Conservation (phyloP, 1,140 invertebrate species). For the Antheraea mylitta region DNA sequence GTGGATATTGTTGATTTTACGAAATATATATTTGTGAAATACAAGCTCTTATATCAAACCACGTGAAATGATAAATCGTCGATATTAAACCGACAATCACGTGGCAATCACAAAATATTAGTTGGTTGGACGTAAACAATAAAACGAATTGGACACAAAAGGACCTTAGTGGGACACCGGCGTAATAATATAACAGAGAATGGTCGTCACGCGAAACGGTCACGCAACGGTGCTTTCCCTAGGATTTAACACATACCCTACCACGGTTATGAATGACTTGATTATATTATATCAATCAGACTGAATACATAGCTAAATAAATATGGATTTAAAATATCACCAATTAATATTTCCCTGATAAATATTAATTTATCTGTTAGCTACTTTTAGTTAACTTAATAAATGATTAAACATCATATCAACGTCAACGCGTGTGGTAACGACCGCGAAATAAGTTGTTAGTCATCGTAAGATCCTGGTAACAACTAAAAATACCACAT, state of each 20-base stretch:
- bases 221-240: slow-evolving; percentile 63
- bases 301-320: not conserved
- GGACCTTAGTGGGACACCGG: slow-evolving; percentile 49
- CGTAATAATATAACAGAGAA: slow-evolving; percentile 37
- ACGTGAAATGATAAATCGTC: slow-evolving; percentile 20
- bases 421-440: slow-evolving; percentile 14
- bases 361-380: not conserved
- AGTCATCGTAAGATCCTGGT: slow-evolving; percentile 27
- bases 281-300: slow-evolving; percentile 17
- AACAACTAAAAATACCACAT: slow-evolving; percentile 22
- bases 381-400: not conserved
- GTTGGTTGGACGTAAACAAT: slow-evolving; percentile 25
- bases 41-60: not conserved
- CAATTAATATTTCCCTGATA: not conserved
- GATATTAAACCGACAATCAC: slow-evolving; percentile 12
- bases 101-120: slow-evolving; percentile 10
- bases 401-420: not conserved
- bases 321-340: not conserved
- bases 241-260: slow-evolving; percentile 42
- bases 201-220: slow-evolving; percentile 56
- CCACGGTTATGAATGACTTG: slow-evolving; percentile 49
- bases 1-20: not conserved
- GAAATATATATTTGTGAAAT: slow-evolving; percentile 4
- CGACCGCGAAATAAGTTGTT: slow-evolving; percentile 20
- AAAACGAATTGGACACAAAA: slow-evolving; percentile 50